These are phyloP conservation scores for Drosophila eohydei DNA, from an alignment of 2,888 invertebrate genomes.

Conservation along the genomic window DNA sequence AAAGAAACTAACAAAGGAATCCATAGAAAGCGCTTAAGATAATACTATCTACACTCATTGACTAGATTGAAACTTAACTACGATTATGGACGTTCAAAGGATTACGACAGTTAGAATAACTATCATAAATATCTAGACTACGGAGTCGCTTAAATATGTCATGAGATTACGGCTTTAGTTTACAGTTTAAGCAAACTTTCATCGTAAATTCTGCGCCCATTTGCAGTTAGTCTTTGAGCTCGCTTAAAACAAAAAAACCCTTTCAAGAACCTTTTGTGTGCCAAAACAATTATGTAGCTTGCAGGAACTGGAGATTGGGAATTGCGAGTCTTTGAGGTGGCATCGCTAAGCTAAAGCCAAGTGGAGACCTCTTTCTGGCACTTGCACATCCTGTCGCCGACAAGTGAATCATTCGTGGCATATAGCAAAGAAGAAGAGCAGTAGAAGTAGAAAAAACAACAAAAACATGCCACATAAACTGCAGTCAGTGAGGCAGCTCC, in stretches of 20 bases:
- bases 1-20: not conserved
- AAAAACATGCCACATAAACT: slow-evolving; percentile 60
- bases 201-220: not conserved
- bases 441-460: slow-evolving; percentile 4
- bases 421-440: slow-evolving; percentile 36
- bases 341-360: slow-evolving; percentile 55
- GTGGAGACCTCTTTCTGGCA: slow-evolving; percentile 73
- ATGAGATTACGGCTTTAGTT: not conserved
- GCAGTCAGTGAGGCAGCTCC: slow-evolving; percentile 66
- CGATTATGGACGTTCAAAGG: not conserved
- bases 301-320: slow-evolving; percentile 26
- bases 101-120: not conserved
- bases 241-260: not conserved
- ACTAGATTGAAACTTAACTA: not conserved
- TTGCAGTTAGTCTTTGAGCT: slow-evolving; percentile 28
- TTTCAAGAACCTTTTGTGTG: slow-evolving; percentile 50
- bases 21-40: not conserved
- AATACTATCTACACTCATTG: not conserved
- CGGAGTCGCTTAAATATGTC: not conserved
- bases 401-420: slow-evolving; percentile 76
- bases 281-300: slow-evolving; percentile 49
- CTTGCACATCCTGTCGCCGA: slow-evolving; percentile 74
- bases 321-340: slow-evolving; percentile 48
- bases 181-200: slow-evolving; percentile 5
- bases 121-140: not conserved